Evolutionary conservation across 2,888 invertebrate species (phyloP).

Genomic region (Entomobrya multifasciata): DNA sequence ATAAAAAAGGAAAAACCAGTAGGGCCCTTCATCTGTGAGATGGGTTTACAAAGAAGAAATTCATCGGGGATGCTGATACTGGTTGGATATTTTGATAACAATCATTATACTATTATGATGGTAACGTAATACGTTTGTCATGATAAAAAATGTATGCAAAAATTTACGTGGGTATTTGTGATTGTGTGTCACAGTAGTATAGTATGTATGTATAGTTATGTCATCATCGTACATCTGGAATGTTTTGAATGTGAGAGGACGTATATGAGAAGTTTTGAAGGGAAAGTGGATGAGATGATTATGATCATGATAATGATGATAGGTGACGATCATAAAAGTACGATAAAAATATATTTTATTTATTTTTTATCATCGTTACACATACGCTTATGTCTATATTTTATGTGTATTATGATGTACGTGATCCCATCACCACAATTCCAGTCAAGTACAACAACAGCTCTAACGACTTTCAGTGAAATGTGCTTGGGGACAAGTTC

Average conservation of each 20-base stretch:
- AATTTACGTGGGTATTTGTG: too few species aligned
- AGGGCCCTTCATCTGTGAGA: too few species aligned
- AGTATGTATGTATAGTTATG: too few species aligned
- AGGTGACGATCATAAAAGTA: neutral
- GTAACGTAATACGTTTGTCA: too few species aligned
- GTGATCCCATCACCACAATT: conserved; percentile 12
- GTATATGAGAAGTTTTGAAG: neutral
- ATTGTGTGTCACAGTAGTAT: too few species aligned
- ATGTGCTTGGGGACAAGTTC: conserved; percentile 10
- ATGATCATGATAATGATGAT: neutral
- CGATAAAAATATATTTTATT: neutral
- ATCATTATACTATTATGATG: neutral
- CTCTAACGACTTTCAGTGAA: conserved; percentile 1
- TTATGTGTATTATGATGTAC: conserved; percentile 12
- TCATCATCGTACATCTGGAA: too few species aligned
- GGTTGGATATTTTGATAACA: too few species aligned
- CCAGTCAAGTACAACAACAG: neutral
- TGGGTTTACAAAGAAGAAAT: too few species aligned
- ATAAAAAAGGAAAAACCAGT: neutral
- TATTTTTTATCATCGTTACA: neutral
- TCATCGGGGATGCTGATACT: too few species aligned
- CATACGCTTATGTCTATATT: neutral
- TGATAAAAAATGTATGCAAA: too few species aligned
- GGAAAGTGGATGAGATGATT: neutral
- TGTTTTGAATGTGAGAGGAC: neutral